These are phyloP conservation scores for Spisula subtruncata DNA, from an alignment of 2,888 invertebrate genomes.

Conservation along the genomic window DNA sequence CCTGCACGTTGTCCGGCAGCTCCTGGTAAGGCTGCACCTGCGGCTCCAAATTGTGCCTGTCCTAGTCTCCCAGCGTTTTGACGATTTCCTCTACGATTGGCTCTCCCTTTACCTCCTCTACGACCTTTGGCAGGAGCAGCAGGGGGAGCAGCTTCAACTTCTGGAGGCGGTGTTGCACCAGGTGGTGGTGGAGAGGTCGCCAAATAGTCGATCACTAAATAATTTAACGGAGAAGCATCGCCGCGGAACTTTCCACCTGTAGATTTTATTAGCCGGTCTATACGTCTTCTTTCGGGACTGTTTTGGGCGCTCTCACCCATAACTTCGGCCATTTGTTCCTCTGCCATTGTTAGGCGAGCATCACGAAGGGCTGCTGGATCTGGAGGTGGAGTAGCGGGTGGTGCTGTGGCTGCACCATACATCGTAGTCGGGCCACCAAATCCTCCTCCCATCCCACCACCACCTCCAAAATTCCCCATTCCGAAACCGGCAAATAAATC, in stretches of 20 bases:
- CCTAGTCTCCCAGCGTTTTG: neutral
- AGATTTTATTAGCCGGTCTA: conserved; percentile 51
- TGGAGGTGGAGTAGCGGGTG: conserved; percentile 15
- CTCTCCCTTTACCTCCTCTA: neutral
- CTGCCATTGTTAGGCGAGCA: conserved; percentile 51
- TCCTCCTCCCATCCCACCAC: neutral
- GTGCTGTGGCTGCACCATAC: neutral
- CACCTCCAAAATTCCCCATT: neutral
- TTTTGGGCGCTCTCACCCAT: conserved; percentile 52
- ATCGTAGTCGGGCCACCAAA: neutral
- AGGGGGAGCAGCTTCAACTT: neutral
- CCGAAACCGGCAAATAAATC: conserved; percentile 40
- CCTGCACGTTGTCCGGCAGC: neutral
- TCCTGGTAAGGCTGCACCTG: neutral
- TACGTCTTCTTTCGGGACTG: conserved; percentile 53
- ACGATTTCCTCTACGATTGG: conserved; percentile 7
- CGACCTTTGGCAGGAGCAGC: neutral
- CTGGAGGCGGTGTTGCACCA: conserved; percentile 41
- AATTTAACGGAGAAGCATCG: conserved; percentile 52
- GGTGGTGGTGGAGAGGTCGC: conserved; percentile 50
- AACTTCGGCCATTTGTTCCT: conserved; percentile 64
- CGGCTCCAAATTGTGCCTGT: neutral
- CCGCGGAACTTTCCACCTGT: conserved; percentile 54
- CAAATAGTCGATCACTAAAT: conserved; percentile 57
- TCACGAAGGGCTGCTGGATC: conserved; percentile 33